Conservation (phyloP, 1,140 invertebrate species). For the Cepaea nemoralis region DNA sequence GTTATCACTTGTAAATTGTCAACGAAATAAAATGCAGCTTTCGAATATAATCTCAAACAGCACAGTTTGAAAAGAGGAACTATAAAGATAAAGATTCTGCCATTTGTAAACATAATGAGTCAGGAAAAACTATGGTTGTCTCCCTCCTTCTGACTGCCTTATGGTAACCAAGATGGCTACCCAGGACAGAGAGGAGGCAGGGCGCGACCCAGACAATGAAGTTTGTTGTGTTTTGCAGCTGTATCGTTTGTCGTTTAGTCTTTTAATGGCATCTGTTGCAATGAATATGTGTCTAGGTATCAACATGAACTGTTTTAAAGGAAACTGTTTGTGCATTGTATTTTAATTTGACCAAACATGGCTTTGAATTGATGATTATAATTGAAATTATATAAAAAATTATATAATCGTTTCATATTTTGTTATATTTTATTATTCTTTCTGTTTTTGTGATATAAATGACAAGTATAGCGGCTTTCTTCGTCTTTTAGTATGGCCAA, state of each 20-base stretch:
- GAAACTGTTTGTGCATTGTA: not conserved
- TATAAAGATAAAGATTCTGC: no score
- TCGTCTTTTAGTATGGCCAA: no score
- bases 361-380: not conserved
- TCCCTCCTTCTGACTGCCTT: no score
- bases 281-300: not conserved
- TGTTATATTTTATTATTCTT: not conserved
- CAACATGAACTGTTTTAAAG: not conserved
- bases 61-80: no score
- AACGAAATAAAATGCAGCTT: no score
- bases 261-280: not conserved
- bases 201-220: not conserved
- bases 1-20: no score
- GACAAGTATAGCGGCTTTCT: no score
- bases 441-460: no score
- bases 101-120: no score
- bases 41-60: no score
- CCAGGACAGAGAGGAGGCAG: not conserved
- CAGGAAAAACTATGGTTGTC: no score
- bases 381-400: not conserved
- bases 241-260: not conserved
- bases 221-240: not conserved
- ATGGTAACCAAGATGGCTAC: conserved; percentile 21
- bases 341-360: no score
- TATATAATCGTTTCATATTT: not conserved